Evolutionary conservation across 2,113 vertebrate species (phyloP).

Genomic region (Labeo rohita): DNA sequence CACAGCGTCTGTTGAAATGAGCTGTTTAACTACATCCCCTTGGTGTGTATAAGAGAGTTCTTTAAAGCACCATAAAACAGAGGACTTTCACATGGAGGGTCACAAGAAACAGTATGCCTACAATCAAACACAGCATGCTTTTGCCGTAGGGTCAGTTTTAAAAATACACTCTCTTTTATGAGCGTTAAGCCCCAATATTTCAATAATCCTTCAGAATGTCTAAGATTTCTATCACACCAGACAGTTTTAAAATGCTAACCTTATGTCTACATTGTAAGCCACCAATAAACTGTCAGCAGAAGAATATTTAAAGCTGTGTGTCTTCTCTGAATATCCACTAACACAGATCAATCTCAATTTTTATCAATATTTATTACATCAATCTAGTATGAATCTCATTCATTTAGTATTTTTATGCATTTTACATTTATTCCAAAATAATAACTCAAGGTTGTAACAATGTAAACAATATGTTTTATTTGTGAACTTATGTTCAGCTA

Average conservation of each 20-base stretch:
- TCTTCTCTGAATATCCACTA: background rate
- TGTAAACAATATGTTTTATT: too few relatives aligned
- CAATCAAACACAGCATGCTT: slow-evolving; percentile 55
- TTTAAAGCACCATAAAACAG: slow-evolving; percentile 64
- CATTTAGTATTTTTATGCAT: too few relatives aligned
- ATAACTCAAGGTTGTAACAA: too few relatives aligned
- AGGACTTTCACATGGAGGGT: slow-evolving; percentile 55
- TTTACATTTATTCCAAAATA: too few relatives aligned
- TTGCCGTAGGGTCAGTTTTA: slow-evolving; percentile 27
- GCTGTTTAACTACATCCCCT: slow-evolving; percentile 62
- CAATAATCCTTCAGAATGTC: background rate
- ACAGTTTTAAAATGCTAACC: background rate
- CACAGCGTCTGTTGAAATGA: background rate
- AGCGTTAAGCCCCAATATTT: background rate
- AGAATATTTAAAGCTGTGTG: background rate
- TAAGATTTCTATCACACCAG: slow-evolving; percentile 2
- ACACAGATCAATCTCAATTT: background rate
- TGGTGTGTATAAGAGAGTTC: slow-evolving; percentile 56
- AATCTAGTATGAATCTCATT: background rate
- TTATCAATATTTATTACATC: background rate
- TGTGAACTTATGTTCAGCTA: too few relatives aligned
- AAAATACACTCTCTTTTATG: slow-evolving; percentile 30
- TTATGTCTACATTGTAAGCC: background rate
- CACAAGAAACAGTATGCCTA: slow-evolving; percentile 61
- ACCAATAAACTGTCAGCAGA: background rate